phyloP scores from a whole-genome alignment of 2,113 vertebrate genomes.

The Alligator mississippiensis region DNA sequence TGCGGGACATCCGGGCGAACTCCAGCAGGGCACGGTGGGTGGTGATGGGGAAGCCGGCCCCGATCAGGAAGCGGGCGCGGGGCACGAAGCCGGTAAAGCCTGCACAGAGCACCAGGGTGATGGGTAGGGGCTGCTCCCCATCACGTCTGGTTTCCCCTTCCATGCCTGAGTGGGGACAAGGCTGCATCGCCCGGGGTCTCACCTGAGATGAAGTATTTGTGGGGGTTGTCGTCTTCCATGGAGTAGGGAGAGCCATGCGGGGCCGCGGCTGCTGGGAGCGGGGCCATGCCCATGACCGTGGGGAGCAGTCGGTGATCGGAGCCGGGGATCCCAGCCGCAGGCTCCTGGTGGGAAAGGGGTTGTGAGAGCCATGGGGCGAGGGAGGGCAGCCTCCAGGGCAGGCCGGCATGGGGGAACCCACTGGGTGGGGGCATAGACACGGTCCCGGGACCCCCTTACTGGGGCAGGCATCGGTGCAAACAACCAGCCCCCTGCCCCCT shows the following conservation, averaged over 20 bases:
- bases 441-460: background rate
- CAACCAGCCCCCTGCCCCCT: background rate
- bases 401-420: background rate
- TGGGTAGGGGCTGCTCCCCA: too few relatives aligned
- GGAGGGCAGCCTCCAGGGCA: fast-evolving
- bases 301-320: background rate
- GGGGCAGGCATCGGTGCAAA: background rate
- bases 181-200: background rate
- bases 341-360: background rate
- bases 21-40: conserved; percentile 77
- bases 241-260: conserved; percentile 71
- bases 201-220: conserved; percentile 87
- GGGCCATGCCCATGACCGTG: background rate
- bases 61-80: conserved; percentile 70
- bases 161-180: too few relatives aligned
- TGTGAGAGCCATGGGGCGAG: fast-evolving
- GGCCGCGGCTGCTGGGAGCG: conserved; percentile 26
- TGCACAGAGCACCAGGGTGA: background rate
- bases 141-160: too few relatives aligned
- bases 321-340: background rate
- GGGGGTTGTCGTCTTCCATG: conserved; percentile 80
- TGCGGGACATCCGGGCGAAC: conserved; percentile 67
- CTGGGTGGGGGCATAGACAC: background rate
- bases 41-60: conserved; percentile 73
- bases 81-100: conserved; percentile 82